Percentiles rank a stretch among this genome's conserved stretches.
These are phyloP conservation scores for Ericerus pela DNA, from an alignment of 1,140 invertebrate genomes.

Conservation along the genomic window DNA sequence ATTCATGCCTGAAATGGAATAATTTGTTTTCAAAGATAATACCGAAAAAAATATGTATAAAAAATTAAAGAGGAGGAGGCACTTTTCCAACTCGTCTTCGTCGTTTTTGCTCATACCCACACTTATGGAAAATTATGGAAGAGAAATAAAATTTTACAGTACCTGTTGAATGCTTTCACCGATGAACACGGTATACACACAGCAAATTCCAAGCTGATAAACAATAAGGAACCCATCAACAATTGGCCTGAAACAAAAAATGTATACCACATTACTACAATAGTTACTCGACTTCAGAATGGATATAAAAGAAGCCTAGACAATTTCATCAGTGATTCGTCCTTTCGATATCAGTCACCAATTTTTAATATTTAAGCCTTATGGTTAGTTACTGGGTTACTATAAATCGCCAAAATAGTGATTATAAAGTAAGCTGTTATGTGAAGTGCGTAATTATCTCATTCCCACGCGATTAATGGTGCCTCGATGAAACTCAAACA, in stretches of 20 bases:
- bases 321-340: too few relatives aligned
- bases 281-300: too few relatives aligned
- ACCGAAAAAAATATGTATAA: too few relatives aligned
- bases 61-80: too few relatives aligned
- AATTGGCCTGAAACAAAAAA: conserved; percentile 33
- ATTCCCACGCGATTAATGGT: background rate
- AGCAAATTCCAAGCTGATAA: conserved; percentile 78
- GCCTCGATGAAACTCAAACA: background rate
- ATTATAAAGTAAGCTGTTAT: background rate
- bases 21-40: too few relatives aligned
- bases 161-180: conserved; percentile 53
- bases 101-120: background rate
- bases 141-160: conserved; percentile 6
- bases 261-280: too few relatives aligned
- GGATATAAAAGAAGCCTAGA: too few relatives aligned
- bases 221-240: conserved; percentile 59
- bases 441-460: background rate
- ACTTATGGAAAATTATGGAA: conserved; percentile 1
- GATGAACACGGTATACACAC: conserved; percentile 76
- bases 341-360: too few relatives aligned
- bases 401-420: background rate
- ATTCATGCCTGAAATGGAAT: too few relatives aligned
- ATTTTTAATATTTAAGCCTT: too few relatives aligned
- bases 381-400: too few relatives aligned
- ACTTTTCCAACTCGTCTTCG: too few relatives aligned